These are phyloP conservation scores for Halcyon senegalensis DNA, from an alignment of 2,113 vertebrate species.

Conservation along the genomic window DNA sequence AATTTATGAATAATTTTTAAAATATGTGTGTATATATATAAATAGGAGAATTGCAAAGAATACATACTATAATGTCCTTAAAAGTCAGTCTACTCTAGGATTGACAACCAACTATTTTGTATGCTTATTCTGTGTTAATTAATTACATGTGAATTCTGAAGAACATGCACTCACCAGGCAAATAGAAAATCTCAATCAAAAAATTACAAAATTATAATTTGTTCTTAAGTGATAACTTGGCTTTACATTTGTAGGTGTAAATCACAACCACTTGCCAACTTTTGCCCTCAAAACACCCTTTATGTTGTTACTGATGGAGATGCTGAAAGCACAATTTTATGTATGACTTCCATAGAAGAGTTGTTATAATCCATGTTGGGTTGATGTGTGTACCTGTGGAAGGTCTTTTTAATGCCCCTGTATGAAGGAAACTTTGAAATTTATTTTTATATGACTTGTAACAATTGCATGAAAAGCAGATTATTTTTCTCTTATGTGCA, in stretches of 20 bases:
- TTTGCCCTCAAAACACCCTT: not conserved
- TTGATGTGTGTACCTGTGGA: not conserved
- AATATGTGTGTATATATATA: not conserved
- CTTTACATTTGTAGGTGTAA: not conserved
- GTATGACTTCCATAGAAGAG: not conserved
- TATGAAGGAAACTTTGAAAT: not conserved
- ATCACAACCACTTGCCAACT: not conserved
- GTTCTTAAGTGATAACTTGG: not conserved
- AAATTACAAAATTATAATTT: not conserved
- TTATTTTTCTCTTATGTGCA: not conserved
- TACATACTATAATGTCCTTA: not conserved
- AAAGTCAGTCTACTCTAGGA: not conserved
- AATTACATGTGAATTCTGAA: not conserved
- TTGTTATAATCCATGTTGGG: not conserved
- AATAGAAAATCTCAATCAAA: not conserved
- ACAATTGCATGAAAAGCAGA: not conserved
- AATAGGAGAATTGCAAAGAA: not conserved
- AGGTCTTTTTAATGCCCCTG: not conserved
- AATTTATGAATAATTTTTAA: not conserved
- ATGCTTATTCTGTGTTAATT: not conserved
- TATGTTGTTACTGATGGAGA: not conserved
- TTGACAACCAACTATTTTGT: not conserved
- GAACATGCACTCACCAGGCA: not conserved
- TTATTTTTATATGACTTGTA: not conserved
- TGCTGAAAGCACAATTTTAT: not conserved